Conservation (phyloP, 1,140 invertebrate species). For the Liolophura sinensis region DNA sequence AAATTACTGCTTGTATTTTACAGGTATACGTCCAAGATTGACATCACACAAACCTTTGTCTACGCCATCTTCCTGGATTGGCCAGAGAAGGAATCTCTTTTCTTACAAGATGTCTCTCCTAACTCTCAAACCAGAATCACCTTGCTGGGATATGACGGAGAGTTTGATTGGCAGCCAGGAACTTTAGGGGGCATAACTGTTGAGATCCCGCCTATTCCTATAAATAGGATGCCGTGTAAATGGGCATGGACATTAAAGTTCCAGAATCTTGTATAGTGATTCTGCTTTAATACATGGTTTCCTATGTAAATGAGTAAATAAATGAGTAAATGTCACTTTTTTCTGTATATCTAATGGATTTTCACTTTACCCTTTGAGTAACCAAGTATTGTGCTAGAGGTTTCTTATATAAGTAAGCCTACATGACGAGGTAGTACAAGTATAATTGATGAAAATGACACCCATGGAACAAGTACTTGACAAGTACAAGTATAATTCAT, state of each 20-base stretch:
- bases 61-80: constrained; percentile 33
- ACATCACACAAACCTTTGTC: constrained; percentile 10
- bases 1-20: constrained; percentile 2
- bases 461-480: too few relatives aligned
- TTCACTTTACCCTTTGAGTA: too few relatives aligned
- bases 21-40: constrained; percentile 30
- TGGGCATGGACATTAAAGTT: constrained; percentile 32
- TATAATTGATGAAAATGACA: too few relatives aligned
- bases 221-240: constrained; percentile 27
- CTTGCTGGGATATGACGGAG: constrained; percentile 25
- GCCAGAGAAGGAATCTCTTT: constrained; percentile 15
- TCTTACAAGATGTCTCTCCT: constrained; percentile 15
- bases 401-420: too few relatives aligned
- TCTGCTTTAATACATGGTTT: too few relatives aligned
- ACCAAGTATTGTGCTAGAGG: too few relatives aligned
- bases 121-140: constrained; percentile 15
- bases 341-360: too few relatives aligned
- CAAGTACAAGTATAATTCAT: too few relatives aligned
- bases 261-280: not conserved
- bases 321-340: too few relatives aligned
- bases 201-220: constrained; percentile 21
- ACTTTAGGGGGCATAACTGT: constrained; percentile 13
- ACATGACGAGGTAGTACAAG: too few relatives aligned
- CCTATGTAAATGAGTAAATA: too few relatives aligned
- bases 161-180: constrained; percentile 6